Evolutionary conservation across 2,888 invertebrate species (phyloP), one percentile per base, ranked within the genome.

Genomic region (Salticus scenicus): DNA sequence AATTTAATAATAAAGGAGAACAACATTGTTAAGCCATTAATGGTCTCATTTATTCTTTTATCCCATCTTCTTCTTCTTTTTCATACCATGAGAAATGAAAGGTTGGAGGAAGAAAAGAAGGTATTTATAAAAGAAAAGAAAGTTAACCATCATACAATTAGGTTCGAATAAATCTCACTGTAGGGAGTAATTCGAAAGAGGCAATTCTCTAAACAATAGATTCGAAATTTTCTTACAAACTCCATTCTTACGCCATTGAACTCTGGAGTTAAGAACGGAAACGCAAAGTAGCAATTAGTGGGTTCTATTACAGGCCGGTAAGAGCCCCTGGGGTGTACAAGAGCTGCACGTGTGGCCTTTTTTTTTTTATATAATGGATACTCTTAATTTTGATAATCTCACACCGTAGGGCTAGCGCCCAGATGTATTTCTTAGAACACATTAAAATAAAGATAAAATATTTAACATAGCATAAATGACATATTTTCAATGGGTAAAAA

Each of bases 221-320:
- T n/a, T 47, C 8, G 10, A 17, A 12, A 47, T 12, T 47, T 47
- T 47, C 47, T 47, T n/a, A 47, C 47, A 17, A 47, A 2, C 47
- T 12, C 2, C 47, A 17, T n/a, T n/a, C 17, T 47, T 47, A 47
- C 47, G 47, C n/a, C 47, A 47, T 47, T 47, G 47, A 47, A 47
- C 47, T 47, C 14, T 47, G 17, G 2, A 47, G n/a, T 47, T 2
- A 47, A 47, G 47, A 47, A 47, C 47, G 12, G 17, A n/a, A 47
- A 47, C 47, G 47, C 47, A 47, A 47, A 47, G 47, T 17, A 47
- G 47, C 47, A 47, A 47, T 47, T 47, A 47, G 47, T 17, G n/a
- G 47, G 14, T 47, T 17, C n/a, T 17, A 8, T 47, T 10, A 5
- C 7, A 17, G 8, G 10, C 47, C 10, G 2, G 47, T 2, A 10